phyloP scores from a whole-genome alignment of 2,113 vertebrate genomes.

The Colaptes auratus region DNA sequence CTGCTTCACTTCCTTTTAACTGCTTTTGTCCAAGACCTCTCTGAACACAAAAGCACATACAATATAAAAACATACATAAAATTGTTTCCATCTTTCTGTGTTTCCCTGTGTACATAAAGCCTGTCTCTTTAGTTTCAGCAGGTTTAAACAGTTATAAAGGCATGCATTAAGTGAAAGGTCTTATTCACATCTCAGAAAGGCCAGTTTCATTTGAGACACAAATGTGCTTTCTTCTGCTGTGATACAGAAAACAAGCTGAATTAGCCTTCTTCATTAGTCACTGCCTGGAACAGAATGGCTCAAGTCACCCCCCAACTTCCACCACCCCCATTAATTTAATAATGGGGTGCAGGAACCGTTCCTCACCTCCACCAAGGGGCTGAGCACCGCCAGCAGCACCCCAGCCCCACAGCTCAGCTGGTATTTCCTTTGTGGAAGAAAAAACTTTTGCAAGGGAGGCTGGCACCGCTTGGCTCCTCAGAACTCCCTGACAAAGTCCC shows the following conservation, averaged over 20 bases:
- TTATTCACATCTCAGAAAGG: not conserved
- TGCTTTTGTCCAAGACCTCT: not conserved
- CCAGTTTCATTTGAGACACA: not conserved
- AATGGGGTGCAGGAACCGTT: not conserved
- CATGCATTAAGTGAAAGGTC: not conserved
- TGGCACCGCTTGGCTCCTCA: not conserved
- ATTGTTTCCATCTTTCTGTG: not conserved
- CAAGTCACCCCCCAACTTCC: not conserved
- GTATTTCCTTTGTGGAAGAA: not conserved
- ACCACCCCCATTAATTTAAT: not conserved
- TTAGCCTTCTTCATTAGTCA: not conserved
- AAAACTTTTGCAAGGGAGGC: not conserved
- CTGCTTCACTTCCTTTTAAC: not conserved
- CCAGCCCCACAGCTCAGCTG: not conserved
- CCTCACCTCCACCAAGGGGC: not conserved
- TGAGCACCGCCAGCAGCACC: not conserved
- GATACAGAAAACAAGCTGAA: not conserved
- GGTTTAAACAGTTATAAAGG: not conserved
- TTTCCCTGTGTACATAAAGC: not conserved
- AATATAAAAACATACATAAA: not conserved
- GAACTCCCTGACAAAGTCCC: not conserved
- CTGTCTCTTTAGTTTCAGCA: not conserved
- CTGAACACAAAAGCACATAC: not conserved
- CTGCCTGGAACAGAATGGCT: conserved; percentile 36
- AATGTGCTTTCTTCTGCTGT: not conserved